phyloP scores from a whole-genome alignment of 23 tunicate species.

The Pegea sp. region DNA sequence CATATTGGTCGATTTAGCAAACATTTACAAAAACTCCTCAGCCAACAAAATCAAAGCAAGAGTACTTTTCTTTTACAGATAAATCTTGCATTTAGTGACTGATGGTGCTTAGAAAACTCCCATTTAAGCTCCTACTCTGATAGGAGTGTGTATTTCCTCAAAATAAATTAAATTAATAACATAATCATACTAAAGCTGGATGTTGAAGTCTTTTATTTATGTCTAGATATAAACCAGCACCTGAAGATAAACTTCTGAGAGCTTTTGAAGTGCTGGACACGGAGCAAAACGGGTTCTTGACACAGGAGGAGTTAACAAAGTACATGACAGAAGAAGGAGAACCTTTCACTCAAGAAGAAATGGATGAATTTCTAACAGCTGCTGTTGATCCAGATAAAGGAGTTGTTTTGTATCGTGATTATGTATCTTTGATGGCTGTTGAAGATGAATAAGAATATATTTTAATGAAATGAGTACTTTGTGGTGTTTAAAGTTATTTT shows the following conservation, averaged over 20 bases:
- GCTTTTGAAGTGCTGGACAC: slow-evolving; percentile 87
- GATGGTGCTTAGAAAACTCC: too few species aligned
- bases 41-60: too few species aligned
- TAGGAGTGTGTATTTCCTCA: too few species aligned
- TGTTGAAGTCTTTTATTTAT: slow-evolving; percentile 1
- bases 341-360: slow-evolving; percentile 96
- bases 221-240: slow-evolving; percentile 70
- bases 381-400: slow-evolving; percentile 97
- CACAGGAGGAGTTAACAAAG: slow-evolving; percentile 80
- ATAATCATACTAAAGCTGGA: background rate
- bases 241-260: slow-evolving; percentile 73
- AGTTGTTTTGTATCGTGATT: slow-evolving; percentile 81
- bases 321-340: slow-evolving; percentile 91
- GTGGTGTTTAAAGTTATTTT: too few species aligned
- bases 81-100: too few species aligned
- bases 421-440: slow-evolving; percentile 80
- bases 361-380: slow-evolving; percentile 95
- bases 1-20: too few species aligned
- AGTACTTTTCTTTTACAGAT: too few species aligned
- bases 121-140: too few species aligned
- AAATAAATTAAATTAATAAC: too few species aligned
- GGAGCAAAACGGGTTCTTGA: slow-evolving; percentile 66
- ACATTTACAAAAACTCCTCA: too few species aligned
- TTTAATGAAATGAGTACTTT: too few species aligned
- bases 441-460: slow-evolving; percentile 40